A percentile compares a stretch with the other conserved stretches of the same genome.
Evolutionary conservation across 2,797 vertebrate species (phyloP).

Genomic region (Leuciscus waleckii): DNA sequence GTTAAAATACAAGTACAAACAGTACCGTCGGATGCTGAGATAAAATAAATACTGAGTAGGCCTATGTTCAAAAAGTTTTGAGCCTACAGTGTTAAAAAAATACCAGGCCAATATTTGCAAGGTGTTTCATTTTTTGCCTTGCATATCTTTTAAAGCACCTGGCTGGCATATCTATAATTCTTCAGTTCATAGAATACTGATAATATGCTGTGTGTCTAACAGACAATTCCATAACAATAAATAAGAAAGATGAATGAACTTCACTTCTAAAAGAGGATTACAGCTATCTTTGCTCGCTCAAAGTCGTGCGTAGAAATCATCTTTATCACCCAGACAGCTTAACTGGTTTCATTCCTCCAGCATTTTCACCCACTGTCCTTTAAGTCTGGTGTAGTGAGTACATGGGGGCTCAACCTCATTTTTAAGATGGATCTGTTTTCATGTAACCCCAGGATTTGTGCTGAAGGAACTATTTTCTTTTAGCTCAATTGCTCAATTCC

Average conservation of each 20-base stretch:
- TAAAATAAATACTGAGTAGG: neutral
- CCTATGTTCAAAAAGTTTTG: neutral
- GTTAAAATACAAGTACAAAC: slow-evolving; percentile 1
- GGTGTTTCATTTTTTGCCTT: neutral
- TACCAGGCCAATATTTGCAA: neutral
- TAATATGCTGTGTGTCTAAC: slow-evolving; percentile 12
- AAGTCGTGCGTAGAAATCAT: slow-evolving; percentile 69
- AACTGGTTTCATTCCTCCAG: slow-evolving; percentile 69
- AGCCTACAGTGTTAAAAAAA: neutral
- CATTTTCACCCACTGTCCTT: slow-evolving; percentile 67
- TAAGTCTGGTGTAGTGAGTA: slow-evolving; percentile 58
- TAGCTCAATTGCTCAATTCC: slow-evolving; percentile 64
- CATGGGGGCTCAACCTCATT: slow-evolving; percentile 44
- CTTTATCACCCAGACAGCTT: slow-evolving; percentile 66
- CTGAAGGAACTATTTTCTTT: slow-evolving; percentile 63
- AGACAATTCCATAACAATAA: slow-evolving; percentile 46
- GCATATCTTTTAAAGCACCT: slow-evolving; percentile 24
- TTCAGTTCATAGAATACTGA: neutral
- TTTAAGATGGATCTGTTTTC: slow-evolving; percentile 57
- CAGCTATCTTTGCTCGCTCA: slow-evolving; percentile 67
- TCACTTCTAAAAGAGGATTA: slow-evolving; percentile 75
- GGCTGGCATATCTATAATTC: neutral
- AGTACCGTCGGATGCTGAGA: neutral
- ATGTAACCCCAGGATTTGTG: slow-evolving; percentile 67
- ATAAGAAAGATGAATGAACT: slow-evolving; percentile 53